phyloP scores from a whole-genome alignment of 30 jellyfish, hydroid and myxozoan species.

The Aurelia aurita complex sp. Pacific region DNA sequence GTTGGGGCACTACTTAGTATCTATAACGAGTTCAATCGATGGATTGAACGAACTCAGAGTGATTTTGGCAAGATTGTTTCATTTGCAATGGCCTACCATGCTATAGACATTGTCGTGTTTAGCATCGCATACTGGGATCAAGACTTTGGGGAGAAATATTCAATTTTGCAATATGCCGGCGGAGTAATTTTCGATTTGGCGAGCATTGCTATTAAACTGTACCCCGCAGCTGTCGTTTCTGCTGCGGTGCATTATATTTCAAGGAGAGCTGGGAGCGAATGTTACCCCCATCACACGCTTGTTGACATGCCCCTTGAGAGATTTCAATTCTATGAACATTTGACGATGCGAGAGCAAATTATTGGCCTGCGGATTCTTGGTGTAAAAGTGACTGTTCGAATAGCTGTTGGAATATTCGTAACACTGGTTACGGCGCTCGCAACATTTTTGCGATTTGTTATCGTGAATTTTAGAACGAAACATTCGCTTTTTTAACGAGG shows the following conservation, averaged over 20 bases:
- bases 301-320: constrained; percentile 72
- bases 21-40: constrained; percentile 71
- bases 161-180: constrained; percentile 70
- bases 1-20: constrained; percentile 50
- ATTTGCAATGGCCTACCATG: constrained; percentile 81
- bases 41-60: constrained; percentile 79
- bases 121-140: constrained; percentile 75
- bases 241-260: constrained; percentile 60
- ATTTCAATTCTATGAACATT: constrained; percentile 60
- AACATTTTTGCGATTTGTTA: constrained; percentile 59
- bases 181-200: constrained; percentile 65
- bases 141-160: constrained; percentile 63
- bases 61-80: constrained; percentile 74
- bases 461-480: constrained; percentile 28
- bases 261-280: constrained; percentile 59
- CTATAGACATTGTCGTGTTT: constrained; percentile 66
- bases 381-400: constrained; percentile 62
- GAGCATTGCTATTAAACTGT: constrained; percentile 76
- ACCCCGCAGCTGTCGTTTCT: constrained; percentile 82
- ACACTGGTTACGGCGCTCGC: constrained; percentile 69
- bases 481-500: constrained; percentile 8
- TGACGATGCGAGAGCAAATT: constrained; percentile 51
- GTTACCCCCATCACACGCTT: constrained; percentile 33
- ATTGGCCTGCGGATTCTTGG: constrained; percentile 81
- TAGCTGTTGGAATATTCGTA: constrained; percentile 76